Percentiles rank a stretch among this genome's conserved stretches.
Conservation (phyloP, 92 coral and sea anemone species). For the Plumapathes pennacea region DNA sequence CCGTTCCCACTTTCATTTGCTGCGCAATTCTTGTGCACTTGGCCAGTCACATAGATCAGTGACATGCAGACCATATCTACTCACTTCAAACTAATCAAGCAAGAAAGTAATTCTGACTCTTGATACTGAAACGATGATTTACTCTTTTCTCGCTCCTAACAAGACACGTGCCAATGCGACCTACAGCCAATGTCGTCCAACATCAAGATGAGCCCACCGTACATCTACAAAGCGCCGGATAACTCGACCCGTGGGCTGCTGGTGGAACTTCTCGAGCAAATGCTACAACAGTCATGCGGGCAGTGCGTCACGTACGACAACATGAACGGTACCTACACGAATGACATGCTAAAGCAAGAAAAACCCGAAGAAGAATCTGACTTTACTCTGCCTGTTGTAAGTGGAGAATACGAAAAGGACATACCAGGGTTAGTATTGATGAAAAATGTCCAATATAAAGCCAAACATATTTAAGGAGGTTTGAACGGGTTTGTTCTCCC, state of each 20-base stretch:
- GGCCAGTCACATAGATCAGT: no score
- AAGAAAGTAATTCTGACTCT: no score
- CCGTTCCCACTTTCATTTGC: no score
- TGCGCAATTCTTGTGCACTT: no score
- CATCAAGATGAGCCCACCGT: constrained; percentile 58
- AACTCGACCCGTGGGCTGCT: constrained; percentile 42
- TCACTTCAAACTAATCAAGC: no score
- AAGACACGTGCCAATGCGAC: constrained; percentile 71
- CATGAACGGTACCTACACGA: constrained; percentile 13
- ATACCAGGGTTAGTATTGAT: constrained; percentile 29
- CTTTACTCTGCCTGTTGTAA: no score
- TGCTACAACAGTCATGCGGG: constrained; percentile 59
- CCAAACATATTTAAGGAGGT: no score
- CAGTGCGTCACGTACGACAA: constrained; percentile 22
- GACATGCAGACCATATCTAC: no score
- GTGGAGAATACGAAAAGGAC: no score
- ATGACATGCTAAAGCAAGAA: constrained; percentile 6
- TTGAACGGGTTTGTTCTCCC: no score
- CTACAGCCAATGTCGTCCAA: constrained; percentile 20
- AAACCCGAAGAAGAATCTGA: constrained; percentile 6
- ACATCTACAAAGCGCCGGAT: constrained; percentile 18
- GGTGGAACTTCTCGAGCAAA: constrained; percentile 51
- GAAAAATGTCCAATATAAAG: no score
- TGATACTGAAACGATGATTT: no score
- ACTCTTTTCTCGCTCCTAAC: neutral